phyloP scores from a whole-genome alignment of 2,888 invertebrate genomes.

The Leuctra nigra region DNA sequence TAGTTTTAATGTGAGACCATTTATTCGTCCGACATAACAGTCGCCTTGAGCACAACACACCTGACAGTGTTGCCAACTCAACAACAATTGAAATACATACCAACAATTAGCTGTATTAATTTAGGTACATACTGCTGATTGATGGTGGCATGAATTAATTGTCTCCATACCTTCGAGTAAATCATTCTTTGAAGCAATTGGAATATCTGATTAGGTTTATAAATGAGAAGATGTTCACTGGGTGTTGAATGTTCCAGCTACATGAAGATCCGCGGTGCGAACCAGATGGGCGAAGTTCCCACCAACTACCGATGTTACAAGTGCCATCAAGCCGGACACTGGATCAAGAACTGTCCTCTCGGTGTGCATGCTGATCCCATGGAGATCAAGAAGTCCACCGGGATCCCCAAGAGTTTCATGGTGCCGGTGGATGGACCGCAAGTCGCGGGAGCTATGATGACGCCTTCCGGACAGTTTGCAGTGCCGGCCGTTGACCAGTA shows the following conservation, averaged over 20 bases:
- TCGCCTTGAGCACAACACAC: too few species aligned
- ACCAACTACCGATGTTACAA: slow-evolving; percentile 89
- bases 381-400: slow-evolving; percentile 90
- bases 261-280: slow-evolving; percentile 78
- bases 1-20: too few species aligned
- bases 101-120: too few species aligned
- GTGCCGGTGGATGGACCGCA: slow-evolving; percentile 84
- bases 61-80: too few species aligned
- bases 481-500: slow-evolving; percentile 85
- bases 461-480: slow-evolving; percentile 78
- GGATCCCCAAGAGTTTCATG: slow-evolving; percentile 95
- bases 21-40: too few species aligned
- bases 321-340: slow-evolving; percentile 93
- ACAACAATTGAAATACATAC: too few species aligned
- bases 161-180: too few species aligned
- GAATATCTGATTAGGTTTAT: too few species aligned
- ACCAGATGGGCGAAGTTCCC: slow-evolving; percentile 85
- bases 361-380: slow-evolving; percentile 55
- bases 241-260: slow-evolving; percentile 53
- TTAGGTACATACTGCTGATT: too few species aligned
- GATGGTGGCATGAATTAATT: too few species aligned
- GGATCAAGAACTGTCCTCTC: slow-evolving; percentile 93
- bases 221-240: neutral
- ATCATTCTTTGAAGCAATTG: too few species aligned
- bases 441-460: slow-evolving; percentile 88